These are phyloP conservation scores for Lycaon pictus DNA, from an alignment of 2,113 vertebrate genomes.

Conservation along the genomic window DNA sequence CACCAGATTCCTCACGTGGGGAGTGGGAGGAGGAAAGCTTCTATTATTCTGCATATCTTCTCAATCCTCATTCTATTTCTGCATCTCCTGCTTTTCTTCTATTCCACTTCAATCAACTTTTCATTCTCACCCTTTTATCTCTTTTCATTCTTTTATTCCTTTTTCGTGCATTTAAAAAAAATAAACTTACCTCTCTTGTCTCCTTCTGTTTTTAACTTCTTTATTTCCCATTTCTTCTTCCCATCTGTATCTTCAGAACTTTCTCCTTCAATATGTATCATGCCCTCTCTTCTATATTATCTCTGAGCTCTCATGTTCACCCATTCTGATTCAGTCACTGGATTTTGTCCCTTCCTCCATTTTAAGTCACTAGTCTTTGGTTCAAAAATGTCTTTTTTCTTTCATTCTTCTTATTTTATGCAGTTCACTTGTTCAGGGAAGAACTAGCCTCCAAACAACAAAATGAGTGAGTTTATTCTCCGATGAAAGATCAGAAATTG, in stretches of 20 bases:
- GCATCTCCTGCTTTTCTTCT: neutral
- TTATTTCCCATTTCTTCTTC: neutral
- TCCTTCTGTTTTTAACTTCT: neutral
- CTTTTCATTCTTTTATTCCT: neutral
- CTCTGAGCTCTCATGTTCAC: neutral
- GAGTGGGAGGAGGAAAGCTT: neutral
- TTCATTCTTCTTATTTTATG: neutral
- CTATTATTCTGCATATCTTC: neutral
- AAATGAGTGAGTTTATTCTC: conserved; percentile 29
- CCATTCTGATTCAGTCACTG: neutral
- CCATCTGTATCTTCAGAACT: neutral
- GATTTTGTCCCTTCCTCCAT: neutral
- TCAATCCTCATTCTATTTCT: neutral
- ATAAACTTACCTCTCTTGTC: neutral
- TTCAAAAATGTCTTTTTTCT: neutral
- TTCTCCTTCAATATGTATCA: neutral
- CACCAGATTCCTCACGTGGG: no score
- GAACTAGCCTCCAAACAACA: neutral
- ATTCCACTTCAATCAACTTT: neutral
- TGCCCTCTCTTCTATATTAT: neutral
- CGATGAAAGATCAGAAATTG: neutral
- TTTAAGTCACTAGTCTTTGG: neutral
- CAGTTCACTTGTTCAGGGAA: neutral
- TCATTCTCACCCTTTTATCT: neutral
- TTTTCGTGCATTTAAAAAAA: neutral